phyloP scores from a whole-genome alignment of 2,888 invertebrate species.

The Aspidiotus rigidus region DNA sequence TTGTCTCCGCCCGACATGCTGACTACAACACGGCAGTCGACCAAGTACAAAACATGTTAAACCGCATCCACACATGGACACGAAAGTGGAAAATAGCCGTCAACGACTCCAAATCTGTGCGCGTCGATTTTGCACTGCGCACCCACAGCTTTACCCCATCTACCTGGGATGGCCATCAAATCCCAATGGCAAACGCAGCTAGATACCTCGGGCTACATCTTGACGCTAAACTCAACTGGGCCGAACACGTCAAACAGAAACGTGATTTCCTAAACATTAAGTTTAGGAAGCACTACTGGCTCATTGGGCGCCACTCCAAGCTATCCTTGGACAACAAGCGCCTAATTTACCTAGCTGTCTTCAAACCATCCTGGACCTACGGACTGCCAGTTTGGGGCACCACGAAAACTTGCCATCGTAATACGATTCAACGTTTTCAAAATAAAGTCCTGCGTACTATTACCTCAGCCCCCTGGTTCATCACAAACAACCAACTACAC shows the following conservation, averaged over 20 bases:
- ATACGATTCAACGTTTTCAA: conserved; percentile 9
- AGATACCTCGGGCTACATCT: conserved; percentile 2
- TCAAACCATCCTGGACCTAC: conserved; percentile 9
- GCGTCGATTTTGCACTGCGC: conserved; percentile 7
- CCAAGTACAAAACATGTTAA: conserved; percentile 1
- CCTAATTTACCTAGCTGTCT: neutral
- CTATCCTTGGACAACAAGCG: neutral
- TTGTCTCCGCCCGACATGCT: neutral
- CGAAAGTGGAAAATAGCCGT: neutral
- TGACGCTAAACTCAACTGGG: conserved; percentile 8
- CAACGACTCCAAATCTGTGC: conserved; percentile 8
- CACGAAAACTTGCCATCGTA: neutral
- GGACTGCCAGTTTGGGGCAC: conserved; percentile 3
- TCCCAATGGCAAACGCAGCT: neutral
- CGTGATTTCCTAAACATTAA: neutral
- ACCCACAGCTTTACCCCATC: neutral
- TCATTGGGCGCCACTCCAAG: neutral
- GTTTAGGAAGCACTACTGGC: conserved; percentile 1
- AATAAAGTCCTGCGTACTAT: conserved; percentile 9
- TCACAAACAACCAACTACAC: conserved; percentile 5
- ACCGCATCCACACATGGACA: neutral
- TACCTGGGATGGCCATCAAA: neutral
- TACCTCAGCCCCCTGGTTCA: conserved; percentile 3
- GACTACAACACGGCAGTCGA: conserved; percentile 1
- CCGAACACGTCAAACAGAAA: conserved; percentile 5